Evolutionary conservation across 1,140 invertebrate genomes (phyloP).

Genomic region (Physella acuta): DNA sequence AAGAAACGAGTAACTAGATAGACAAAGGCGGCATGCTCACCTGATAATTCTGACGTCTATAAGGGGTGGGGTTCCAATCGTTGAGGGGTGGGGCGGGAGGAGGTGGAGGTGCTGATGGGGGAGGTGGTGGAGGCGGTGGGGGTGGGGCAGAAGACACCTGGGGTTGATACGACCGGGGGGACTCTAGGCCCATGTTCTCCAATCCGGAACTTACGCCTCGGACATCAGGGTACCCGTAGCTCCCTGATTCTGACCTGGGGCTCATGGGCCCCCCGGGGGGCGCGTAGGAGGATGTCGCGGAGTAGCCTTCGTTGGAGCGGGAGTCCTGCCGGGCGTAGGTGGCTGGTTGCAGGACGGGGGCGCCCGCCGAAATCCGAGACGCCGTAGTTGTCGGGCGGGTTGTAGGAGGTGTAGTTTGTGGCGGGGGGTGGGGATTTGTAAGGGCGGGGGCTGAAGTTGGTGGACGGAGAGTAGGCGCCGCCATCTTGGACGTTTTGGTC

Average conservation of each 20-base stretch:
- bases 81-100: conserved; percentile 12
- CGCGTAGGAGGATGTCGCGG: neutral
- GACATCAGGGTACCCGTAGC: neutral
- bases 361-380: conserved; percentile 2
- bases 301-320: neutral
- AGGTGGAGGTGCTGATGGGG: conserved; percentile 42
- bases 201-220: neutral
- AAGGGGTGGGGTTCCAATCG: conserved; percentile 18
- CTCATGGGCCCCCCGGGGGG: conserved; percentile 8
- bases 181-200: conserved; percentile 18
- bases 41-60: conserved; percentile 14
- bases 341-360: neutral
- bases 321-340: conserved; percentile 25
- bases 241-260: neutral
- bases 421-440: neutral
- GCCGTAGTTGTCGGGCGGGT: neutral
- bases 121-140: conserved; percentile 40
- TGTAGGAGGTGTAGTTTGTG: neutral
- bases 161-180: conserved; percentile 17
- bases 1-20: too few species aligned
- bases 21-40: conserved; percentile 15
- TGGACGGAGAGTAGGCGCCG: neutral
- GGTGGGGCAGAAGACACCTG: conserved; percentile 30
- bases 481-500: neutral
- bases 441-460: conserved; percentile 10